phyloP scores from a whole-genome alignment of 2,888 invertebrate genomes.

The Eubasilissa splendida region DNA sequence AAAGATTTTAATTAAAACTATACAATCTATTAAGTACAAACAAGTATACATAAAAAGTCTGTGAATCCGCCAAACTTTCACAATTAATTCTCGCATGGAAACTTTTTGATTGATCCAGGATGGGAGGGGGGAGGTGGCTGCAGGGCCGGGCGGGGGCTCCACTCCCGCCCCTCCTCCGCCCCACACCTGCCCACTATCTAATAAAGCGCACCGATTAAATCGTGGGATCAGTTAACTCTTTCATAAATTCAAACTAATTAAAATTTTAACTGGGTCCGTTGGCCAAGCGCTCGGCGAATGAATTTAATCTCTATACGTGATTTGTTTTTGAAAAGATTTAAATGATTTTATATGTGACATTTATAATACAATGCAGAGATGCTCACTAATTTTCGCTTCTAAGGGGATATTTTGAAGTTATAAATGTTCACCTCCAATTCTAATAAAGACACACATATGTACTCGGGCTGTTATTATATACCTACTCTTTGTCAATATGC shows the following conservation, averaged over 20 bases:
- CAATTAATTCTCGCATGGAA: constrained; percentile 59
- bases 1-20: constrained; percentile 59
- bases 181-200: constrained; percentile 31
- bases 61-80: constrained; percentile 59
- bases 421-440: too few species aligned
- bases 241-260: constrained; percentile 50
- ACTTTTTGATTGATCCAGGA: constrained; percentile 59
- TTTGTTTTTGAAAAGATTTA: background rate
- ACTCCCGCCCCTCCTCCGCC: constrained; percentile 10
- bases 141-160: background rate
- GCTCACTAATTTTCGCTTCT: too few species aligned
- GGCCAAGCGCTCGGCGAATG: background rate
- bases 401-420: too few species aligned
- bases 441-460: too few species aligned
- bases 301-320: constrained; percentile 1
- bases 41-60: constrained; percentile 59
- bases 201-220: constrained; percentile 51
- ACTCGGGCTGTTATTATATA: too few species aligned
- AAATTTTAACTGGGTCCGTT: constrained; percentile 19
- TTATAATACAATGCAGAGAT: too few species aligned
- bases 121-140: constrained; percentile 32
- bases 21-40: constrained; percentile 59
- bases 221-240: constrained; percentile 41
- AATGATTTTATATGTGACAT: too few species aligned
- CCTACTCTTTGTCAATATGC: too few species aligned